These are phyloP conservation scores for Cheilosia pagana DNA, from an alignment of 2,888 invertebrate species.

Conservation along the genomic window DNA sequence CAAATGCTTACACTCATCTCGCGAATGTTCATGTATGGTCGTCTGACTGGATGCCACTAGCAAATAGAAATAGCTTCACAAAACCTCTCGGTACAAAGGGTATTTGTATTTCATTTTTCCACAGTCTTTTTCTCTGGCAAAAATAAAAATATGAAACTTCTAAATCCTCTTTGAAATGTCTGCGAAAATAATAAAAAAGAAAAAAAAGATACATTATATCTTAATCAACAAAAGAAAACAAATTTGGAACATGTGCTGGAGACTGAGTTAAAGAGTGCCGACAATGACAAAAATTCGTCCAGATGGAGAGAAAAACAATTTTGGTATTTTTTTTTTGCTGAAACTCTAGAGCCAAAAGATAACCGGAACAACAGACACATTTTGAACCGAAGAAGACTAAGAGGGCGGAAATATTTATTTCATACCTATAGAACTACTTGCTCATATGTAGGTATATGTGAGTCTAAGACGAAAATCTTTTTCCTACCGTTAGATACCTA, in stretches of 20 bases:
- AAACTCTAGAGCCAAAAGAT: slow-evolving; percentile 4
- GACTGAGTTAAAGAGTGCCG: background rate
- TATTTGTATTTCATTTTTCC: slow-evolving; percentile 19
- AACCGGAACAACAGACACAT: slow-evolving; percentile 1
- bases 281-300: background rate
- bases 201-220: slow-evolving; percentile 1
- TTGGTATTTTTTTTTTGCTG: background rate
- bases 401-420: background rate
- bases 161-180: slow-evolving; percentile 32
- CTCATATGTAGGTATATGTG: background rate
- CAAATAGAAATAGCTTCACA: slow-evolving; percentile 1
- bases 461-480: slow-evolving; percentile 3
- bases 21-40: background rate
- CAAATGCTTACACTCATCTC: slow-evolving; percentile 5
- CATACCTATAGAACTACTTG: background rate
- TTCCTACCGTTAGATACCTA: background rate
- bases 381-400: background rate
- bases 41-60: slow-evolving; percentile 3
- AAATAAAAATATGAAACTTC: background rate
- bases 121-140: background rate
- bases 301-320: background rate
- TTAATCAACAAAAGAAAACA: slow-evolving; percentile 18
- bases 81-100: slow-evolving; percentile 23
- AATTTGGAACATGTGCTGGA: slow-evolving; percentile 29
- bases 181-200: background rate